Evolutionary conservation across 2,888 invertebrate genomes (phyloP), one percentile per base, ranked within the genome.

Genomic region (Achlya flavicornis): DNA sequence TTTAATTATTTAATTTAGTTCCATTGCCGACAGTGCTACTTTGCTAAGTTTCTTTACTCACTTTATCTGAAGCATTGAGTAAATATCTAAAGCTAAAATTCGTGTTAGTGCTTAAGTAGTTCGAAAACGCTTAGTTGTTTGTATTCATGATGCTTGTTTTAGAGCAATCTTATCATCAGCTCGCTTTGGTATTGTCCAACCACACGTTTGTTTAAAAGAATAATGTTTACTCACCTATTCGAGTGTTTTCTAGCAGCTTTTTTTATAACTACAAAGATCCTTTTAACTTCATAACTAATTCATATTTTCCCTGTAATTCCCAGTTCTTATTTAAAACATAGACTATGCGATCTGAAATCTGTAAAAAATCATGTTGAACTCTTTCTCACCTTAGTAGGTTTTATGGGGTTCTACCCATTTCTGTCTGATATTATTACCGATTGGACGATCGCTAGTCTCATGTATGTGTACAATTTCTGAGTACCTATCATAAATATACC

Each of bases 111-210:
- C 48, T 48, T 4, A 48, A 48, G 48, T n/a, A 14, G n/a, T 16
- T 48, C 48, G 16, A 16, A 48, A 48, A 16, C 48, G 5, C 48
- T 48, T 14, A 70, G 65, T 57, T 66, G 63, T 64, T 66, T 68
- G 61, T 65, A 58, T 66, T 68, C 63, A 67, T 67, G 59, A 63
- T 66, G 19, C n/a, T 62, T 67, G 67, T 66, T 65, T 57, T 62
- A 66, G 64, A 66, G 62, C 61, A 62, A 64, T 65, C 64, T 74
- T 73, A 74, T 76, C 65, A 65, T 68, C 64, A 59, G 63, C 62
- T 53, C 48, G 48, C 53, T 53, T 3, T 53, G 19, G 53, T 19
- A 53, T 53, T 19, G 7, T 53, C 53, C 7, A 19, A 53, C 53
- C n/a, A 19, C 53, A 53, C 53, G 19, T 53, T 19, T 48, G 48